Conservation (phyloP, 2,888 invertebrate species). For the Meiosimyza platycephala region DNA sequence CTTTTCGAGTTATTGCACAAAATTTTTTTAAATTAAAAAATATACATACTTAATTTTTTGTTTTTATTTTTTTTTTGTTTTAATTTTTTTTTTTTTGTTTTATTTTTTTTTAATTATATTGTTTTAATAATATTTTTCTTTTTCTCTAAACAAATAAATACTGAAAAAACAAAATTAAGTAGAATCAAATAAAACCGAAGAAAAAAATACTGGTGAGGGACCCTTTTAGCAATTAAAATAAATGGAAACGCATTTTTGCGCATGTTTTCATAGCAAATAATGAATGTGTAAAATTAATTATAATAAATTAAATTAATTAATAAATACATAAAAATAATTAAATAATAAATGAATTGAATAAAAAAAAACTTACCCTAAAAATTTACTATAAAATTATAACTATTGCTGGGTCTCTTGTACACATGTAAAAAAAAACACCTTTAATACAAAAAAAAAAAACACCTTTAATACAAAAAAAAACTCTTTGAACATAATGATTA, state of each 20-base stretch:
- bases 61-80: too few species aligned
- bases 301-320: background rate
- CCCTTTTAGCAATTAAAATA: constrained; percentile 59
- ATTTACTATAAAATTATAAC: background rate
- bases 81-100: constrained; percentile 6
- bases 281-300: constrained; percentile 8
- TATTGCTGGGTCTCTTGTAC: constrained; percentile 31
- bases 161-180: constrained; percentile 28
- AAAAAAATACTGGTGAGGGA: constrained; percentile 63
- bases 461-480: constrained; percentile 6
- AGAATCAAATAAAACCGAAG: constrained; percentile 20
- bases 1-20: too few species aligned
- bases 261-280: constrained; percentile 22
- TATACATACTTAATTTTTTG: too few species aligned
- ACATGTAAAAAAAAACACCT: constrained; percentile 36
- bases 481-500: background rate
- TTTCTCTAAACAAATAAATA: constrained; percentile 31
- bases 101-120: too few species aligned
- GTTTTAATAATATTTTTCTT: too few species aligned
- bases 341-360: background rate
- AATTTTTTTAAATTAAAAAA: too few species aligned
- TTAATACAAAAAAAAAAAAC: constrained; percentile 2
- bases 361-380: background rate
- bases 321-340: background rate
- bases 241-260: background rate